Conservation (phyloP, 2,113 vertebrate species). For the Glaucomys volans region DNA sequence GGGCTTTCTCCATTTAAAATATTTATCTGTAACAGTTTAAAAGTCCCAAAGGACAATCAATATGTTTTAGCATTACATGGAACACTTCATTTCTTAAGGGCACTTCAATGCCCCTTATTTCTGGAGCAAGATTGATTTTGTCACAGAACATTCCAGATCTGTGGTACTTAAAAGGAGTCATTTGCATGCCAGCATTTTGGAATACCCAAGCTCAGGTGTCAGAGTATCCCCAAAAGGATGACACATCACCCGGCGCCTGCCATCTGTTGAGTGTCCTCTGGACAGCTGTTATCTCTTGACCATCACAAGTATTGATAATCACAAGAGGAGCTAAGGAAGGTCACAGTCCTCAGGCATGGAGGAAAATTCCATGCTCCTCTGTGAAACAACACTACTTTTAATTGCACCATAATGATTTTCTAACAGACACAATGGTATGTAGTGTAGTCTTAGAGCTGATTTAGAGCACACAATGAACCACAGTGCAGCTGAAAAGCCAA, state of each 20-base stretch:
- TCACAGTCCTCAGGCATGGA: constrained; percentile 46
- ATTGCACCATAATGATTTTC: constrained; percentile 89
- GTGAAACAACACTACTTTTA: constrained; percentile 84
- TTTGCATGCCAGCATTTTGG: constrained; percentile 83
- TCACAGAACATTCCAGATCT: constrained; percentile 79
- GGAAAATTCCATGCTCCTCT: constrained; percentile 79
- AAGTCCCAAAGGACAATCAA: constrained; percentile 85
- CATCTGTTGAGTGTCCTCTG: constrained; percentile 88
- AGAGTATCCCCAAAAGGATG: constrained; percentile 84
- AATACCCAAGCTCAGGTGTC: constrained; percentile 85
- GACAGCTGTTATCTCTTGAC: constrained; percentile 89
- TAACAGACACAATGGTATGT: constrained; percentile 84
- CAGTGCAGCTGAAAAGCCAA: constrained; percentile 84
- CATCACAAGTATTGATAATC: constrained; percentile 82
- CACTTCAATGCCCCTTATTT: constrained; percentile 85
- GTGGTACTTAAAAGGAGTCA: constrained; percentile 82
- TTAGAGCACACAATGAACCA: constrained; percentile 87
- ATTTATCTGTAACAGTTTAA: constrained; percentile 83
- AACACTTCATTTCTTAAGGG: constrained; percentile 82
- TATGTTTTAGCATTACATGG: constrained; percentile 80
- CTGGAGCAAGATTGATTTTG: constrained; percentile 83
- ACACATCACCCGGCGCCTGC: constrained; percentile 82
- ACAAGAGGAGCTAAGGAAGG: constrained; percentile 80
- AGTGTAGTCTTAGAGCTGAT: constrained; percentile 82
- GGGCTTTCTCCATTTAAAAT: constrained; percentile 76